Conservation (phyloP, 64 coral and sea anemone species). For the Actinia tenebrosa region DNA sequence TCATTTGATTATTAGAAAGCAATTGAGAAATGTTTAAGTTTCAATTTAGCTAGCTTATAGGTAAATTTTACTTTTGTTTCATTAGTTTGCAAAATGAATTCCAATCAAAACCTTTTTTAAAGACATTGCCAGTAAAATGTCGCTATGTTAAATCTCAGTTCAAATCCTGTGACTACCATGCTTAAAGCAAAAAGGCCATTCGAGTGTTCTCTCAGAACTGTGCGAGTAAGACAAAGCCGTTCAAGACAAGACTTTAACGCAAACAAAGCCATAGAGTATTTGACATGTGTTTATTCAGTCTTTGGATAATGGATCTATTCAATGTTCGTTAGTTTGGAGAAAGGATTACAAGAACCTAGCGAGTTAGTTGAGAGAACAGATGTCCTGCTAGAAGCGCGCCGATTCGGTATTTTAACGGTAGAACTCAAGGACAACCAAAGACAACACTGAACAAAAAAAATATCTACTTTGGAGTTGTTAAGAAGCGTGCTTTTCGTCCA, state of each 20-base stretch:
- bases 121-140: not conserved
- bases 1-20: too few species aligned
- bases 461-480: not conserved
- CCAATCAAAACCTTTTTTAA: not conserved
- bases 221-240: not conserved
- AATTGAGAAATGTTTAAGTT: too few species aligned
- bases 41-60: too few species aligned
- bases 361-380: not conserved
- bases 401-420: not conserved
- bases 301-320: slow-evolving; percentile 2
- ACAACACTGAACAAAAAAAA: not conserved
- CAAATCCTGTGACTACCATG: not conserved
- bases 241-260: slow-evolving; percentile 5
- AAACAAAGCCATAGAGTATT: not conserved
- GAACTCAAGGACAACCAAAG: slow-evolving; percentile 1
- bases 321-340: slow-evolving; percentile 3
- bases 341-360: slow-evolving; percentile 7
- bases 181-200: not conserved
- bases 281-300: slow-evolving; percentile 8
- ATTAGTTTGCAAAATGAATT: not conserved
- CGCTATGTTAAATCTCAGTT: not conserved
- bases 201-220: slow-evolving; percentile 2
- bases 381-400: not conserved
- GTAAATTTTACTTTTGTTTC: too few species aligned
- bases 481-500: not conserved